These are phyloP conservation scores for Bemisia tabaci DNA, from an alignment of 1,140 invertebrate species.

Conservation along the genomic window DNA sequence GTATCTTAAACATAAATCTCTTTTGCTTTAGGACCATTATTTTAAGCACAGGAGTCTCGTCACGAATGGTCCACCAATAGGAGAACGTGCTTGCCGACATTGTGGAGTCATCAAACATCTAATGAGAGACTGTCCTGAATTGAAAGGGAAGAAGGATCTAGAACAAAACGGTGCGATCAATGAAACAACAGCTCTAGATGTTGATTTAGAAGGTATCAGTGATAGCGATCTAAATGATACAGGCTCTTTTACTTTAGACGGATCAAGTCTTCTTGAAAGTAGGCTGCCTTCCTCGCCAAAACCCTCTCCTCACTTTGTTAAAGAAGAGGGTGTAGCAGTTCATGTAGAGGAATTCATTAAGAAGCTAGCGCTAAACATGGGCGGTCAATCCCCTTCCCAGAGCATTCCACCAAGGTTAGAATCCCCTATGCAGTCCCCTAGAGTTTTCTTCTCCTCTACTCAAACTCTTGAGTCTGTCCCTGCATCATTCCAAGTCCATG, in stretches of 20 bases:
- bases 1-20: background rate
- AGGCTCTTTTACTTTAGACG: too few relatives aligned
- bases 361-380: background rate
- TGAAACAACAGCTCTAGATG: background rate
- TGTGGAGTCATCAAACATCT: constrained; percentile 46
- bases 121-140: constrained; percentile 35
- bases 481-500: too few relatives aligned
- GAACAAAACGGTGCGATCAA: background rate
- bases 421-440: background rate
- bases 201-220: background rate
- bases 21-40: constrained; percentile 32
- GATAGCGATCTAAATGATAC: background rate
- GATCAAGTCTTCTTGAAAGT: background rate
- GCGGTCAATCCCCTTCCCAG: background rate
- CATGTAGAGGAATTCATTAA: background rate
- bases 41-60: constrained; percentile 28
- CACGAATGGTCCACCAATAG: constrained; percentile 36
- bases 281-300: background rate
- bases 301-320: background rate
- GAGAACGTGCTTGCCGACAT: constrained; percentile 38
- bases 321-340: background rate
- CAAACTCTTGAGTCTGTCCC: background rate
- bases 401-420: background rate
- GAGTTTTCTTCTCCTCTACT: background rate
- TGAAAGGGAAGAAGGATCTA: background rate